Conservation (phyloP, 2,797 vertebrate species). For the Lophura swinhoii region DNA sequence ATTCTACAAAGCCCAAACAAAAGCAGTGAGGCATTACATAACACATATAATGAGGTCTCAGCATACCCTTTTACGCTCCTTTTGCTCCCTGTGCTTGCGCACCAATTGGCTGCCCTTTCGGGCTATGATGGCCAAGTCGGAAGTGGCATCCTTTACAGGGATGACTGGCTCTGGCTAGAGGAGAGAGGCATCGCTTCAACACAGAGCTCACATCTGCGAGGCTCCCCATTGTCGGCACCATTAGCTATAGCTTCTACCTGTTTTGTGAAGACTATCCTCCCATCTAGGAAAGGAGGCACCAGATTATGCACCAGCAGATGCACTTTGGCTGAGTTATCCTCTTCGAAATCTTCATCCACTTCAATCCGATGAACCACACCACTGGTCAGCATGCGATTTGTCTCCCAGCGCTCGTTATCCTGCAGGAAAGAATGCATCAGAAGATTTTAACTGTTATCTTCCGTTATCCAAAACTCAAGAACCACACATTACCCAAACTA, state of each 20-base stretch:
- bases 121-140: slow-evolving; percentile 97
- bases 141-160: slow-evolving; percentile 96
- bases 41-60: fast-evolving
- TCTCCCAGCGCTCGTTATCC: slow-evolving; percentile 99
- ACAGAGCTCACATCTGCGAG: fast-evolving
- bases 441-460: neutral
- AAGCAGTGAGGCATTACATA: neutral
- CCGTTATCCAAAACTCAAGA: neutral
- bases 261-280: slow-evolving; percentile 98
- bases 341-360: slow-evolving; percentile 98
- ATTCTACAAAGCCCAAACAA: neutral
- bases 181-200: neutral
- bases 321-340: slow-evolving; percentile 96
- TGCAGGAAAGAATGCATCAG: slow-evolving; percentile 37
- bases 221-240: neutral
- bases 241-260: slow-evolving; percentile 83
- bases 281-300: slow-evolving; percentile 96
- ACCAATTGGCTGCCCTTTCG: slow-evolving; percentile 97
- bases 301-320: slow-evolving; percentile 97
- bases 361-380: slow-evolving; percentile 97
- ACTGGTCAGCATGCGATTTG: slow-evolving; percentile 98
- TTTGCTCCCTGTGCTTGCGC: slow-evolving; percentile 97
- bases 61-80: slow-evolving; percentile 96
- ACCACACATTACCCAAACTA: neutral
- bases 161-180: slow-evolving; percentile 95